Evolutionary conservation across 2,797 vertebrate species (phyloP).

Genomic region (Ficedula albicollis): DNA sequence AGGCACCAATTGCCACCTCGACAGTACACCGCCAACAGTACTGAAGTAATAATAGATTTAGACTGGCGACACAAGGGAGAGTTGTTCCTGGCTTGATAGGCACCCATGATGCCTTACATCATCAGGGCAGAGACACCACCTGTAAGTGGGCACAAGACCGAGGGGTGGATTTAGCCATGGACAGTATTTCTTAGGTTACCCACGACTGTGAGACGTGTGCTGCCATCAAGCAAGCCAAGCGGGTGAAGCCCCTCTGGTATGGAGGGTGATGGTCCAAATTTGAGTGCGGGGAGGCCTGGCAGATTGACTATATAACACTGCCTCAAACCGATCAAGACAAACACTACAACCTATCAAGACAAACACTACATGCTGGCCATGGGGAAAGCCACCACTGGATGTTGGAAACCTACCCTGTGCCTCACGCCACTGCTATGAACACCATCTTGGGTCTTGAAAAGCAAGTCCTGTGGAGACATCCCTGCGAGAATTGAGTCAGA

Average conservation of each 20-base stretch:
- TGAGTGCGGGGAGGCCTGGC: not conserved
- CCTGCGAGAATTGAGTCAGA: not conserved
- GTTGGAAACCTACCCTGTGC: not conserved
- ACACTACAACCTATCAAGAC: not conserved
- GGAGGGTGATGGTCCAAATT: not conserved
- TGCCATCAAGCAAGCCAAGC: not conserved
- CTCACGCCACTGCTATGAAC: not conserved
- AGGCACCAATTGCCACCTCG: no score
- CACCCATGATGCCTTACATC: no score
- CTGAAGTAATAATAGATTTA: no score
- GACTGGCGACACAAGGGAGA: no score
- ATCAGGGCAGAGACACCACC: no score
- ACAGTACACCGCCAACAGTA: no score
- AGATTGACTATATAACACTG: not conserved
- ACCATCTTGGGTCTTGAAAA: not conserved
- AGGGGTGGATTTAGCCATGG: no score
- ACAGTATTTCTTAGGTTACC: no score
- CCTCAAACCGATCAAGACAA: not conserved
- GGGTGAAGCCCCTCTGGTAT: not conserved
- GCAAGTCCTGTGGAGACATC: not conserved
- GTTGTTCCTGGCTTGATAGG: no score
- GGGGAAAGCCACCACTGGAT: not conserved
- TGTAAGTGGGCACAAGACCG: no score
- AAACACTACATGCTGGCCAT: not conserved
- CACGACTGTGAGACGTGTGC: no score